Percentiles rank a stretch among this genome's conserved stretches.
phyloP scores from a whole-genome alignment of 1,140 invertebrate genomes.

The Drosophila jambulina region DNA sequence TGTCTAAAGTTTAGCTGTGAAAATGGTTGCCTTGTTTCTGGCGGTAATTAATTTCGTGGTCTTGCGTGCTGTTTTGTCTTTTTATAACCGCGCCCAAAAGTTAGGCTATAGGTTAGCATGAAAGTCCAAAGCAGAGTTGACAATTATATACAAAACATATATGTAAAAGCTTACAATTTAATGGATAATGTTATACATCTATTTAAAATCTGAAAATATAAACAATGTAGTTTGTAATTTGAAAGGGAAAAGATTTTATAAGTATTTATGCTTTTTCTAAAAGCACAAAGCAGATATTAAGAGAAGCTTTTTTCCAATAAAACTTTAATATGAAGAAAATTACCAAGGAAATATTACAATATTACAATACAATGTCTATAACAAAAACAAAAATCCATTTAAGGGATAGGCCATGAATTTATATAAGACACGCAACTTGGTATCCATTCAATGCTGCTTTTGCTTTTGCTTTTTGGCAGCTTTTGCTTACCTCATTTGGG shows the following conservation, averaged over 20 bases:
- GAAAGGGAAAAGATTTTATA: no score
- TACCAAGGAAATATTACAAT: background rate
- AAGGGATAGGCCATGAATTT: background rate
- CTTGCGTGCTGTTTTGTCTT: constrained; percentile 18
- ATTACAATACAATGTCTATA: background rate
- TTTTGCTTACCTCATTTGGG: constrained; percentile 6
- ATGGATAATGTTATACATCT: background rate
- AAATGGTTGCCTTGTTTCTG: background rate
- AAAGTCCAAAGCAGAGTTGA: constrained; percentile 1
- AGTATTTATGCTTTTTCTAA: background rate
- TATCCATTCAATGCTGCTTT: background rate
- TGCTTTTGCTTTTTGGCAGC: background rate
- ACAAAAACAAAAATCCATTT: background rate
- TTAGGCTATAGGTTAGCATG: constrained; percentile 37
- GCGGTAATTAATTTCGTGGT: constrained; percentile 3
- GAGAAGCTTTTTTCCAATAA: no score
- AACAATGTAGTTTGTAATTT: no score
- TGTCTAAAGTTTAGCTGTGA: constrained; percentile 3
- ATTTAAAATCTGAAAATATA: background rate
- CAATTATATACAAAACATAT: constrained; percentile 1
- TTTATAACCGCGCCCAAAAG: constrained; percentile 50
- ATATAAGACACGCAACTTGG: background rate
- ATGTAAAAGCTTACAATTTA: background rate
- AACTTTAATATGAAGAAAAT: no score
- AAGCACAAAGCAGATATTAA: background rate